These are phyloP conservation scores for Oncorhynchus gorbuscha DNA, from an alignment of 2,113 vertebrate genomes.

Conservation along the genomic window DNA sequence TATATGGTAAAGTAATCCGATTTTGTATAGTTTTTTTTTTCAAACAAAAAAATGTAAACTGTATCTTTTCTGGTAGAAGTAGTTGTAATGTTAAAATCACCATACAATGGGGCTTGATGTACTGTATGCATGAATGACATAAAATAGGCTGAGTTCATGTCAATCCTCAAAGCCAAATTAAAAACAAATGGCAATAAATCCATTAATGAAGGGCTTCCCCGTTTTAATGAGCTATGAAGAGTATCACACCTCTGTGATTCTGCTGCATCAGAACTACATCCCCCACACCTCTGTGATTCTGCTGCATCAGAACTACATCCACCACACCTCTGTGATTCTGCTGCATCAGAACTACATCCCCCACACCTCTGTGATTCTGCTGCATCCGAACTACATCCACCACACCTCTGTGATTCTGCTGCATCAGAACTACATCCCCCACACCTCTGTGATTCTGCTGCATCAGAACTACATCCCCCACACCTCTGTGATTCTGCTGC, in stretches of 20 bases:
- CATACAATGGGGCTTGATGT: not conserved
- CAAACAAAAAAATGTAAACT: not conserved
- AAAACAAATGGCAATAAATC: constrained; percentile 40
- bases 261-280: constrained; percentile 72
- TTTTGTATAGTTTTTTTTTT: not conserved
- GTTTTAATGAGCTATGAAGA: constrained; percentile 66
- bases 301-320: constrained; percentile 69
- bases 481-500: constrained; percentile 73
- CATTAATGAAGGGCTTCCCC: constrained; percentile 61
- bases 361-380: constrained; percentile 72
- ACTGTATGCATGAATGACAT: not conserved
- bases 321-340: constrained; percentile 72
- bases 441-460: constrained; percentile 73
- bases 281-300: too few species aligned
- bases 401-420: constrained; percentile 72
- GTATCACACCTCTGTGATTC: constrained; percentile 60
- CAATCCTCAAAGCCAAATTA: constrained; percentile 22
- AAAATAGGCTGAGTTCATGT: constrained; percentile 23
- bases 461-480: constrained; percentile 67
- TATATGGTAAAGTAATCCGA: not conserved
- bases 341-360: constrained; percentile 68
- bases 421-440: constrained; percentile 67
- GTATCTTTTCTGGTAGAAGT: not conserved
- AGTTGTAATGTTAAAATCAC: not conserved
- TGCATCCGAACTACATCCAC: constrained; percentile 68